phyloP scores from a whole-genome alignment of 2,113 vertebrate genomes.

The Rutilus rutilus region DNA sequence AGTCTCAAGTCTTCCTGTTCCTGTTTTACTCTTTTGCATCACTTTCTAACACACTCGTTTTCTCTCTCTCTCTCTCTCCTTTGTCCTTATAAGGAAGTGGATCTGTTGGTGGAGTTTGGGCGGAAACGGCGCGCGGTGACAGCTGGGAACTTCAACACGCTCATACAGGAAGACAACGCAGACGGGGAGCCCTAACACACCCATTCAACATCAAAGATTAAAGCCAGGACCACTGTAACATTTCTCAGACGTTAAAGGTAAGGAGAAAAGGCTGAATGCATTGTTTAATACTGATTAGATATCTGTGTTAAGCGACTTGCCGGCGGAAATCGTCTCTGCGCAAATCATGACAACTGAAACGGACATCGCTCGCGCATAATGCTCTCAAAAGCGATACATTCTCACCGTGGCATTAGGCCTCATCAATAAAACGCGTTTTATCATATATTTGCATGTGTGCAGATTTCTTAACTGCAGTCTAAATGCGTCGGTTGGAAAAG shows the following conservation, averaged over 20 bases:
- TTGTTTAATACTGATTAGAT: background rate
- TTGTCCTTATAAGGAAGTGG: slow-evolving; percentile 80
- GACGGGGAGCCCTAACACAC: slow-evolving; percentile 57
- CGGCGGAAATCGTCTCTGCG: slow-evolving; percentile 8
- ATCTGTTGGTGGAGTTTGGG: slow-evolving; percentile 68
- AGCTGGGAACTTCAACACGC: slow-evolving; percentile 69
- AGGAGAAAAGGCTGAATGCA: background rate
- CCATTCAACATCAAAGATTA: slow-evolving; percentile 36
- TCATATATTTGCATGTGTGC: background rate
- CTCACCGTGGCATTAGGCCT: background rate
- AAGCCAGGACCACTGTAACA: background rate
- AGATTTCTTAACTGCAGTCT: background rate
- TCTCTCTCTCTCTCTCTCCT: slow-evolving; percentile 60
- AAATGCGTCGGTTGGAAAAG: slow-evolving; percentile 16
- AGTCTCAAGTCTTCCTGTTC: slow-evolving; percentile 38
- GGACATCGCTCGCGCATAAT: background rate
- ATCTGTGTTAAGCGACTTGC: background rate
- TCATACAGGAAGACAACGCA: slow-evolving; percentile 68
- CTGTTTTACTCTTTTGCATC: slow-evolving; percentile 20
- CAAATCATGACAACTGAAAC: slow-evolving; percentile 36
- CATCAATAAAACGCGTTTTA: background rate
- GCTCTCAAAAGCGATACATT: background rate
- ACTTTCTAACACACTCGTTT: slow-evolving; percentile 49
- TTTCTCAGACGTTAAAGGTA: slow-evolving; percentile 48
- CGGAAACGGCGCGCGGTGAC: slow-evolving; percentile 75